These are phyloP conservation scores for Odiellus spinosus DNA, from an alignment of 2,888 invertebrate species.

Conservation along the genomic window DNA sequence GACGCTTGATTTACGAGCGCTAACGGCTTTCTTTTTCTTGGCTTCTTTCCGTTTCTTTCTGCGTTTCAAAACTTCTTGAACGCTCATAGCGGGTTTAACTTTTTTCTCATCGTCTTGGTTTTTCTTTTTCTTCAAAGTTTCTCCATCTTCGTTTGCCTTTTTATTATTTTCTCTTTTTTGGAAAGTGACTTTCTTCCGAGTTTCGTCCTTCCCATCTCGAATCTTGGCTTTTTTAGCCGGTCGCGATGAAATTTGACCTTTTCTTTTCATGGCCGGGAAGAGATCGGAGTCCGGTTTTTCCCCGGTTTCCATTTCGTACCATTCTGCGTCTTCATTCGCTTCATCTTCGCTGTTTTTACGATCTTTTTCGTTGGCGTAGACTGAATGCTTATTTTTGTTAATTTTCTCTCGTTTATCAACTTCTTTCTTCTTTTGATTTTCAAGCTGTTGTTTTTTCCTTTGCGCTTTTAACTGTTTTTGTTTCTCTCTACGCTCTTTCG, in stretches of 20 bases:
- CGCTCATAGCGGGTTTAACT: too few relatives aligned
- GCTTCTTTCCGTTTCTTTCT: too few relatives aligned
- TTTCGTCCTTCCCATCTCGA: too few relatives aligned
- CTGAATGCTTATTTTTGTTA: slow-evolving; percentile 11
- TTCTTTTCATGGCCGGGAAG: not conserved
- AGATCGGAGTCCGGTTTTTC: slow-evolving; percentile 62
- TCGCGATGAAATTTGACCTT: not conserved
- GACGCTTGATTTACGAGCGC: too few relatives aligned
- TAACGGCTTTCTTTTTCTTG: too few relatives aligned
- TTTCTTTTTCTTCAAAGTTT: too few relatives aligned
- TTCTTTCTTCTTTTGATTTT: slow-evolving; percentile 50
- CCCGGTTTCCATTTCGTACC: slow-evolving; percentile 73
- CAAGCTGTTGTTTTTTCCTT: slow-evolving; percentile 40
- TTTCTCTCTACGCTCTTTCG: slow-evolving; percentile 52
- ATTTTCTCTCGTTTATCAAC: slow-evolving; percentile 33
- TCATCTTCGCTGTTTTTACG: slow-evolving; percentile 17
- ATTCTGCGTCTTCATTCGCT: slow-evolving; percentile 54
- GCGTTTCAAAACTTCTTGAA: too few relatives aligned
- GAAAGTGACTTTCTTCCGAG: too few relatives aligned
- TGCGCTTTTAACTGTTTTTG: slow-evolving; percentile 40
- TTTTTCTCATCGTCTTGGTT: too few relatives aligned
- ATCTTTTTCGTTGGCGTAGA: slow-evolving; percentile 21
- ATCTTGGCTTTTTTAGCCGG: too few relatives aligned
- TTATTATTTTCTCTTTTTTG: too few relatives aligned
- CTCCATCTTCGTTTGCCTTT: too few relatives aligned